Conservation (phyloP, 1,140 invertebrate species). For the Scaptomyza montana region DNA sequence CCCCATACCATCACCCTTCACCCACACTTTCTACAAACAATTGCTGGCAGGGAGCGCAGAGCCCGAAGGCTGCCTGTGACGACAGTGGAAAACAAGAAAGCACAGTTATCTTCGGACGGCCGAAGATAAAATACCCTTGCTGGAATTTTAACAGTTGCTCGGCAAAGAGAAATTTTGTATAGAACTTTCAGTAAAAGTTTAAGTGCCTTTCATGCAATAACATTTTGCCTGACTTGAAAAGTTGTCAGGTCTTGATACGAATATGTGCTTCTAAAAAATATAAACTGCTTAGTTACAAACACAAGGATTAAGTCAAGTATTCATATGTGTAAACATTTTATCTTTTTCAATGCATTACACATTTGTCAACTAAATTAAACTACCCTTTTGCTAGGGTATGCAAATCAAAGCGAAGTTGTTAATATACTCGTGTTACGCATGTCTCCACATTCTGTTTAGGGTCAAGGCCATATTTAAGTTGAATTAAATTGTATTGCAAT, state of each 20-base stretch:
- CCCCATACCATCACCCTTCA: neutral
- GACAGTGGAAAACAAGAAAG: slow-evolving; percentile 50
- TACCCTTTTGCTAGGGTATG: neutral
- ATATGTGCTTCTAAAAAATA: no score
- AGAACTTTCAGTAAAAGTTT: no score
- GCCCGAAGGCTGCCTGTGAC: slow-evolving; percentile 71
- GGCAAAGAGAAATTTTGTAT: no score
- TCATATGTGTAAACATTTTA: neutral
- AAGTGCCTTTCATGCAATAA: no score
- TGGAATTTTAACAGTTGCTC: neutral
- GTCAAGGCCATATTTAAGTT: slow-evolving; percentile 39
- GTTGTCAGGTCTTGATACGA: no score
- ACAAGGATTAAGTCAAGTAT: no score
- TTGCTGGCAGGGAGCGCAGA: slow-evolving; percentile 40
- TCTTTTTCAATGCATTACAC: neutral
- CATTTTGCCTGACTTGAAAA: neutral
- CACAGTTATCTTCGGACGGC: neutral
- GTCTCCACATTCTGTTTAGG: slow-evolving; percentile 18
- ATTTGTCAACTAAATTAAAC: neutral
- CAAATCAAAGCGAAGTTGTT: slow-evolving; percentile 46
- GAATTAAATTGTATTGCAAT: slow-evolving; percentile 25
- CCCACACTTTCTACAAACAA: slow-evolving; percentile 44
- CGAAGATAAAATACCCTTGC: slow-evolving; percentile 9
- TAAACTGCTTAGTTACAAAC: no score
- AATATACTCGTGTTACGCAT: slow-evolving; percentile 27